A percentile compares a stretch with the other conserved stretches of the same genome.
phyloP scores from a whole-genome alignment of 2,888 invertebrate species.

The Parascotia fuliginaria region DNA sequence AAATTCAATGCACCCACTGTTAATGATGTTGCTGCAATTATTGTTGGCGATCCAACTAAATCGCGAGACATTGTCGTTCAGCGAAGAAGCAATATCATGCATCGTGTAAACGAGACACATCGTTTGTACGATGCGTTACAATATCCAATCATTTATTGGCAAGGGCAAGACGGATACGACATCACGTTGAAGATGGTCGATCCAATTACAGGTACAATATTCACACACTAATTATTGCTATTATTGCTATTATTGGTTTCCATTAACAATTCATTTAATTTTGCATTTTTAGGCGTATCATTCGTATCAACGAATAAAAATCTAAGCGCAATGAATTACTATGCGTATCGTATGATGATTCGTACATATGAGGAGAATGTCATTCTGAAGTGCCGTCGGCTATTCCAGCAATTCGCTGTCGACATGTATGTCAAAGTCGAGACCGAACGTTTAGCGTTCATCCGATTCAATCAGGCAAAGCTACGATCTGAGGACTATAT shows the following conservation, averaged over 20 bases:
- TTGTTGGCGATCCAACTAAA: slow-evolving; percentile 37
- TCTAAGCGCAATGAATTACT: no score
- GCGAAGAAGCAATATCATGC: slow-evolving; percentile 6
- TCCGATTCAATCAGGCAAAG: slow-evolving; percentile 50
- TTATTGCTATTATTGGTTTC: no score
- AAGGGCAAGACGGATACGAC: slow-evolving; percentile 32
- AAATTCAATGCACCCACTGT: slow-evolving; percentile 1
- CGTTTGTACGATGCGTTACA: slow-evolving; percentile 35
- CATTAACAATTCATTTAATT: no score
- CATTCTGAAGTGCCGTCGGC: not conserved
- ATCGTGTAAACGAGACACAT: slow-evolving; percentile 19
- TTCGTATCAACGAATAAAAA: no score
- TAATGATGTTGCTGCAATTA: slow-evolving; percentile 22
- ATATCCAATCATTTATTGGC: slow-evolving; percentile 48
- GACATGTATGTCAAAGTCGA: slow-evolving; percentile 8
- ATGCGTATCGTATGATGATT: no score
- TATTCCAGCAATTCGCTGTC: slow-evolving; percentile 2
- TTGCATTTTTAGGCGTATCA: no score
- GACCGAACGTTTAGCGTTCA: not conserved
- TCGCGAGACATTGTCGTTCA: slow-evolving; percentile 18
- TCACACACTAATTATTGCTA: no score
- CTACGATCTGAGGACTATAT: slow-evolving; percentile 25
- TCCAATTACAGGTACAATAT: slow-evolving; percentile 33
- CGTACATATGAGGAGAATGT: no score
- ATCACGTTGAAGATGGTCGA: slow-evolving; percentile 30